Conservation (phyloP, 1,140 invertebrate species). For the Antheraea mylitta region DNA sequence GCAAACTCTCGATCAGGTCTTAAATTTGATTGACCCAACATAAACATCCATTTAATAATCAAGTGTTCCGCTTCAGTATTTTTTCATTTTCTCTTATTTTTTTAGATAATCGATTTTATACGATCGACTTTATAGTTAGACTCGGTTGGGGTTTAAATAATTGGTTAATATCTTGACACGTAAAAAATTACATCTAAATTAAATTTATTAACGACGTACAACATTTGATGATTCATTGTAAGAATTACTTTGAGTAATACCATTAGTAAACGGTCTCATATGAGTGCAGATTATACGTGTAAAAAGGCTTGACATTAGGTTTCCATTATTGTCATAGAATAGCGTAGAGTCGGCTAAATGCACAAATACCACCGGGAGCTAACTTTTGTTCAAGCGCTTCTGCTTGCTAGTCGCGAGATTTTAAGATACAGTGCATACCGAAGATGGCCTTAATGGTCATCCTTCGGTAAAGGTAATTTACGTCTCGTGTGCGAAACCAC, state of each 20-base stretch:
- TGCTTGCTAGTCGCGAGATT: slow-evolving; percentile 72
- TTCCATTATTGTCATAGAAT: not conserved
- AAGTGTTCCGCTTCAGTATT: slow-evolving; percentile 53
- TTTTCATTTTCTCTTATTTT: slow-evolving; percentile 51
- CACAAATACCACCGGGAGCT: slow-evolving; percentile 65
- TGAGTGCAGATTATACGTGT: too few relatives aligned
- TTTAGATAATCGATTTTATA: slow-evolving; percentile 54
- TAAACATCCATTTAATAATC: slow-evolving; percentile 74
- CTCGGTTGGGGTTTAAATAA: not conserved
- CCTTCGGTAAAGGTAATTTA: slow-evolving; percentile 68
- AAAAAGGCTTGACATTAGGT: too few relatives aligned
- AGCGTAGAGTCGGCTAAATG: slow-evolving; percentile 30
- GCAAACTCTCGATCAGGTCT: slow-evolving; percentile 68
- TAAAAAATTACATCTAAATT: not conserved
- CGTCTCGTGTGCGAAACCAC: slow-evolving; percentile 75
- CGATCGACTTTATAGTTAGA: slow-evolving; percentile 26
- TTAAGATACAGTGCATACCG: slow-evolving; percentile 67
- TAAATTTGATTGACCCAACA: slow-evolving; percentile 77
- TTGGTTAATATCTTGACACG: not conserved
- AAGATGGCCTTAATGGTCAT: slow-evolving; percentile 66
- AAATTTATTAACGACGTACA: not conserved
- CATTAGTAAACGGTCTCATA: too few relatives aligned
- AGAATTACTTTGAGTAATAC: too few relatives aligned
- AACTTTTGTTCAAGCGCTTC: slow-evolving; percentile 67
- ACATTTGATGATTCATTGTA: too few relatives aligned